Conservation (phyloP, 2,113 vertebrate species). For the Bubo scandiacus region DNA sequence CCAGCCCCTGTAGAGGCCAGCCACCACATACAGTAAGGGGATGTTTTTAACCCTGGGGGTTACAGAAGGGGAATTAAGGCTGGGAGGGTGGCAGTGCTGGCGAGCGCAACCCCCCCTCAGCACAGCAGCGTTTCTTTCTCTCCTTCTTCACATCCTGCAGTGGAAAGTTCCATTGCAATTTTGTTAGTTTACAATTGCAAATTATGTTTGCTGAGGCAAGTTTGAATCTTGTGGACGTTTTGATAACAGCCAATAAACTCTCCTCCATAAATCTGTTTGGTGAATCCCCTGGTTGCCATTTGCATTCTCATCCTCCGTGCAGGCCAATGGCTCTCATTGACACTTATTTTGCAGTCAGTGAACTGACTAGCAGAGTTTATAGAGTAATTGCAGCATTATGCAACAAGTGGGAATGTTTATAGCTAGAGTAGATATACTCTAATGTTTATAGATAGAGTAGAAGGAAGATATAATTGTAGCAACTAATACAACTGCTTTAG, state of each 20-base stretch:
- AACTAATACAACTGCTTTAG: constrained; percentile 22
- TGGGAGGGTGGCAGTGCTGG: neutral
- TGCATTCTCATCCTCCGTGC: neutral
- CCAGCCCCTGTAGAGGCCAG: neutral
- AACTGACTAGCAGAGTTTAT: constrained; percentile 20
- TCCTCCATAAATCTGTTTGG: constrained; percentile 18
- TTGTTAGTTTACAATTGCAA: neutral
- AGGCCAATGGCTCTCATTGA: neutral
- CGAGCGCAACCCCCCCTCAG: accelerated
- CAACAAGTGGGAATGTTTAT: constrained; percentile 42
- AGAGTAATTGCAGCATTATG: constrained; percentile 18
- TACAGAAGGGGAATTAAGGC: neutral
- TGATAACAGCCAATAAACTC: constrained; percentile 12
- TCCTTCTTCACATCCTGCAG: neutral
- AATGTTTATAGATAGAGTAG: neutral
- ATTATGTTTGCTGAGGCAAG: constrained; percentile 25
- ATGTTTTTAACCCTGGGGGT: neutral
- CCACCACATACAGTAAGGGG: neutral
- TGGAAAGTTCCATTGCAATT: constrained; percentile 37
- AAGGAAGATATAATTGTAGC: neutral
- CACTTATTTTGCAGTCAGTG: neutral
- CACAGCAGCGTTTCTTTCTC: neutral
- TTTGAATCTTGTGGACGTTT: constrained; percentile 13
- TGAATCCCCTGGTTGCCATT: neutral
- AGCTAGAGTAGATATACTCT: neutral